Base-by-base conservation (phyloP, 2,797 vertebrate species). In the Enteromius trimaculatus region DNA sequence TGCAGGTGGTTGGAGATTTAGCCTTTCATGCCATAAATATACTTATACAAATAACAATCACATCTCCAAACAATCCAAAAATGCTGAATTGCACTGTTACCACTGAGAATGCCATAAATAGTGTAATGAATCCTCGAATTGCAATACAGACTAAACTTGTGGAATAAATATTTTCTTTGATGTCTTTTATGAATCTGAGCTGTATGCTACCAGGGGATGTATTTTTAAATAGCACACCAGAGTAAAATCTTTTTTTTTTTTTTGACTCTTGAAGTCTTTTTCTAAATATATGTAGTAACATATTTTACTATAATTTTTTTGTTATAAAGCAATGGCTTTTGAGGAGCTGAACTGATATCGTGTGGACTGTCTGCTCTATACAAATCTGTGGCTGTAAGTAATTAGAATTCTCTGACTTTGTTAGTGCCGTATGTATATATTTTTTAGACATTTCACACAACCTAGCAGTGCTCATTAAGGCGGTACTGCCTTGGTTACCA, bases 1-100 rank as follows among this genome's bases (percentile, higher is more conserved):
- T 86, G 75, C 87, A 90, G 91, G 86, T 89, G 84, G 84, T 62
- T 74, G 14, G 26, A 80, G 49, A 31, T 84, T 80, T 44, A 53
- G 60, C 69, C 49, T 79, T 82, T 42, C 69, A 69, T 68, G 26
- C 55, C 34, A 7, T 70, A 77, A 64, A 62, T 64, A 49, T 14
- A 58, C 42, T 6, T 53, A n/a, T 23, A 29, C 19, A 70, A 83
- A 62, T 7, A 29, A n/a, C 21, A 44, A 21, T 53, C 3, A 14
- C 1, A 65, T 49, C 70, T 34, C 13, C 13, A 68, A 29, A 37
- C 19, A 83, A 39, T 44, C 8, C 17, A 53, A 69, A 84, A 58
- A 14, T 76, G 47, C 47, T 23, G 39, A 68, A 71, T 72, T 42
- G 51, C 23, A 68, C 42, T 44, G 10, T 13, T 13, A 5, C 31